A percentile compares a stretch with the other conserved stretches of the same genome.
phyloP scores from a whole-genome alignment of 2,797 vertebrate species.

The Hylomyscus alleni region DNA sequence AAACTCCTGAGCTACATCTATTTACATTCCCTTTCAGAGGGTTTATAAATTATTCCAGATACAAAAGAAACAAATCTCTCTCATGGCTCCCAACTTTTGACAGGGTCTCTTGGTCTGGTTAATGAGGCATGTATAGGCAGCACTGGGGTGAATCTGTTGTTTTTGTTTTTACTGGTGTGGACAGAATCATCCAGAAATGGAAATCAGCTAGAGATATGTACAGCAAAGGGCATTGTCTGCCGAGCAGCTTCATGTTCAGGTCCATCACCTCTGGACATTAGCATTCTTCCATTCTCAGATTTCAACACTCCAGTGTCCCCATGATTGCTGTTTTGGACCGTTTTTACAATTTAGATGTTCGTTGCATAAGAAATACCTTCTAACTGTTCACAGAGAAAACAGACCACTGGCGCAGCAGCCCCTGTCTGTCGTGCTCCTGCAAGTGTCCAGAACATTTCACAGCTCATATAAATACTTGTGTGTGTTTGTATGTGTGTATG shows the following conservation, averaged over 20 bases:
- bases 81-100: conserved; percentile 41
- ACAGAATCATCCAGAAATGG: conserved; percentile 71
- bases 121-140: conserved; percentile 75
- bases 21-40: conserved; percentile 74
- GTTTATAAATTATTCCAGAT: conserved; percentile 61
- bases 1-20: conserved; percentile 56
- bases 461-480: background rate
- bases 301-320: conserved; percentile 52
- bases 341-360: conserved; percentile 72
- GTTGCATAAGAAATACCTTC: conserved; percentile 42
- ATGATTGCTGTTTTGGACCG: background rate
- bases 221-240: conserved; percentile 66
- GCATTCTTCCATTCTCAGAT: conserved; percentile 73
- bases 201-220: conserved; percentile 69
- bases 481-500: background rate
- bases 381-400: conserved; percentile 22
- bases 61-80: conserved; percentile 73
- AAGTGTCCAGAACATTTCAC: background rate
- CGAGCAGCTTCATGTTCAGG: conserved; percentile 58
- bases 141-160: conserved; percentile 67
- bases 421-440: background rate
- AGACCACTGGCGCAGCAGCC: background rate
- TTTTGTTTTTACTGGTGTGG: conserved; percentile 61
- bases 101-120: conserved; percentile 71
- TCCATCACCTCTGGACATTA: conserved; percentile 76